phyloP scores from a whole-genome alignment of 2,797 vertebrate species.

The Hylomyscus alleni region DNA sequence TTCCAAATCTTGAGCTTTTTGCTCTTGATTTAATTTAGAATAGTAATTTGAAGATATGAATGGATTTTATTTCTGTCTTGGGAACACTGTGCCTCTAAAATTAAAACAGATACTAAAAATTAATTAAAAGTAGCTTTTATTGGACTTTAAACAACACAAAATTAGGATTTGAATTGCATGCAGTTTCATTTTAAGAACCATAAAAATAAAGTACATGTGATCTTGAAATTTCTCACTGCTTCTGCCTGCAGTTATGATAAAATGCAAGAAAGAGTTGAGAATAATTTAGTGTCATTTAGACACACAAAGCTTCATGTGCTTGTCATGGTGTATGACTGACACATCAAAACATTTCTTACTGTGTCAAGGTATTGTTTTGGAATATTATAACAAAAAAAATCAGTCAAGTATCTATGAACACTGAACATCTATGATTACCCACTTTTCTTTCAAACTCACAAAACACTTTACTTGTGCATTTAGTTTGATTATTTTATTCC shows the following conservation, averaged over 20 bases:
- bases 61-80: not conserved
- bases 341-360: not conserved
- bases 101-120: slow-evolving; percentile 35
- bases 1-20: slow-evolving; percentile 44
- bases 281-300: slow-evolving; percentile 18
- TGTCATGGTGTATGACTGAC: not conserved
- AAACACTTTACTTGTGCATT: not conserved
- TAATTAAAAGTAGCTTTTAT: slow-evolving; percentile 38
- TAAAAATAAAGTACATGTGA: not conserved
- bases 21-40: slow-evolving; percentile 53
- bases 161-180: slow-evolving; percentile 34
- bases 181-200: slow-evolving; percentile 13
- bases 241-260: not conserved
- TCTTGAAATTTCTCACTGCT: not conserved
- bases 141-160: slow-evolving; percentile 39
- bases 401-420: not conserved
- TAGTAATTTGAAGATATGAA: slow-evolving; percentile 47
- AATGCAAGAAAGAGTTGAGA: not conserved
- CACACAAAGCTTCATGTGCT: slow-evolving; percentile 9
- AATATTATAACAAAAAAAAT: slow-evolving; percentile 49
- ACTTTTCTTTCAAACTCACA: slow-evolving; percentile 1
- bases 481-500: slow-evolving; percentile 7
- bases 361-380: slow-evolving; percentile 28
- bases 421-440: not conserved
- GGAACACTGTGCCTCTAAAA: slow-evolving; percentile 9